Conservation (phyloP, 2,888 invertebrate genomes). For the Leucoma salicis region DNA sequence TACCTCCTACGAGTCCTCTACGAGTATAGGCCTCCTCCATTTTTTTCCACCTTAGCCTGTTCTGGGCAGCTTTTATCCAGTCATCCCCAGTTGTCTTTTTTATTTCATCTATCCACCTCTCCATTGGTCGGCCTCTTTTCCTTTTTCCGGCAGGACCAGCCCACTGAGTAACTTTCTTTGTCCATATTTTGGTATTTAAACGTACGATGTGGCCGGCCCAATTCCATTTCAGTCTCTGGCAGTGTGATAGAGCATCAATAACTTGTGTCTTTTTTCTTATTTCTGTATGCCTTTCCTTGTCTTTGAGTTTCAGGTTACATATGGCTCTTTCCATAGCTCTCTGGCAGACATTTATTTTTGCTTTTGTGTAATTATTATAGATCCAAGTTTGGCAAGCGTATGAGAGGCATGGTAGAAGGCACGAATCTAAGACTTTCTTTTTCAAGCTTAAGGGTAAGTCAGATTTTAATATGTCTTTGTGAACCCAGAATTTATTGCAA, state of each 20-base stretch:
- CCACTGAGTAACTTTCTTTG: neutral
- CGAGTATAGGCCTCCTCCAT: no score
- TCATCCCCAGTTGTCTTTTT: no score
- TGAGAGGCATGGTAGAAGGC: neutral
- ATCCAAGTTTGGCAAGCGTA: neutral
- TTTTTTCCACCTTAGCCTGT: no score
- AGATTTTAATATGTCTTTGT: neutral
- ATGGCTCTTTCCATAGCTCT: neutral
- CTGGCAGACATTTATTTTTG: neutral
- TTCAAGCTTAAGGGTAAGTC: neutral
- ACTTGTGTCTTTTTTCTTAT: neutral
- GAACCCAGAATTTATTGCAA: slow-evolving; percentile 3
- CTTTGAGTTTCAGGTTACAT: neutral
- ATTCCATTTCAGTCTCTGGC: neutral
- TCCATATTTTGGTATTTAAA: neutral
- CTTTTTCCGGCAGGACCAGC: no score
- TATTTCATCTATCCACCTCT: neutral
- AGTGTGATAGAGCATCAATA: neutral
- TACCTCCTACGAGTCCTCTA: no score
- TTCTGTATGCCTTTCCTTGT: neutral
- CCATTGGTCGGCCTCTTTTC: neutral
- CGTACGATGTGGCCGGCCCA: neutral
- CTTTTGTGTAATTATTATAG: neutral
- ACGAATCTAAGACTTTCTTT: no score
- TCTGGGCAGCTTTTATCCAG: no score